These are phyloP conservation scores for Pseudomyrmex cubaensis DNA, from an alignment of 1,140 invertebrate genomes.

Conservation along the genomic window DNA sequence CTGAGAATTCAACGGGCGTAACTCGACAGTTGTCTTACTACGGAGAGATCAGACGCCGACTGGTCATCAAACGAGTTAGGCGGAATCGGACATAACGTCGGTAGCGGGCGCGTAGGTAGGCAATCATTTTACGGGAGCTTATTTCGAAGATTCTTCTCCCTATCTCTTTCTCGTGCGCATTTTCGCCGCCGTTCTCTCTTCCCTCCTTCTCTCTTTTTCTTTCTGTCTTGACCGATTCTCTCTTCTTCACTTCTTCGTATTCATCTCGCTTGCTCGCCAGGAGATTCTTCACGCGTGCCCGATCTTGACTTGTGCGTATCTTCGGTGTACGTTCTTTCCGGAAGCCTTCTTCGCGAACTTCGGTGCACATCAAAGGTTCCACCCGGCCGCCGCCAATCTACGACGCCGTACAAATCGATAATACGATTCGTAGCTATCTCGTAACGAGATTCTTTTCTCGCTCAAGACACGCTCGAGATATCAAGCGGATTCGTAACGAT, in stretches of 20 bases:
- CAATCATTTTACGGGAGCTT: conserved; percentile 75
- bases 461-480: conserved; percentile 30
- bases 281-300: conserved; percentile 72
- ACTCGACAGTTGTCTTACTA: not conserved
- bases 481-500: conserved; percentile 44
- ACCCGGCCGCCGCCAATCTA: conserved; percentile 60
- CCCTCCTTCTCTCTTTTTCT: conserved; percentile 56
- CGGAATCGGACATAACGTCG: conserved; percentile 58
- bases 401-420: conserved; percentile 74
- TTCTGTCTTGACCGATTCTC: conserved; percentile 34
- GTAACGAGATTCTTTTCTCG: conserved; percentile 59
- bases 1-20: not conserved
- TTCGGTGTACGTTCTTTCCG: conserved; percentile 65
- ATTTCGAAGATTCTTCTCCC: conserved; percentile 66
- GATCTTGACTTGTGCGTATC: conserved; percentile 54
- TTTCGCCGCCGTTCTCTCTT: too few species aligned
- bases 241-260: conserved; percentile 46
- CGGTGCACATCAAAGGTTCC: conserved; percentile 72
- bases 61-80: conserved; percentile 58
- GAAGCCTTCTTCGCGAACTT: conserved; percentile 69
- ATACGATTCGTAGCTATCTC: conserved; percentile 70
- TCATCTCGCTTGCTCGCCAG: conserved; percentile 57
- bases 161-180: conserved; percentile 23
- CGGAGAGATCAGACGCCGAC: conserved; percentile 7
- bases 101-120: conserved; percentile 65